These are phyloP conservation scores for Neoascia interrupta DNA, from an alignment of 2,888 invertebrate species.

Conservation along the genomic window DNA sequence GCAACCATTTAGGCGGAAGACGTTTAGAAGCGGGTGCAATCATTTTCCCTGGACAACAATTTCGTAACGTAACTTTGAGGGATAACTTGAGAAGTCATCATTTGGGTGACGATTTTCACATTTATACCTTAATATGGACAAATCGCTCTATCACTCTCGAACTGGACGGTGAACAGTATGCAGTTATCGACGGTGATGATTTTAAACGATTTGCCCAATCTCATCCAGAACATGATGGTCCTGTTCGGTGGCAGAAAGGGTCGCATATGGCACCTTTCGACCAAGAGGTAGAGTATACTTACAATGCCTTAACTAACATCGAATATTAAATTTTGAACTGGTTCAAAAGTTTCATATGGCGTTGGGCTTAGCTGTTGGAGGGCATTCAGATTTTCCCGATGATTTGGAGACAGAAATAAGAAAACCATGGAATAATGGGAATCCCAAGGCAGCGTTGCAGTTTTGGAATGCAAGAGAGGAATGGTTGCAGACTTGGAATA, in stretches of 20 bases:
- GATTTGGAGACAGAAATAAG: conserved; percentile 4
- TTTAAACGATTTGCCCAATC: conserved; percentile 69
- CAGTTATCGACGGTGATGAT: conserved; percentile 76
- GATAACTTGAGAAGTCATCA: conserved; percentile 79
- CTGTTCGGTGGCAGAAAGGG: conserved; percentile 82
- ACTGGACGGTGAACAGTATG: conserved; percentile 83
- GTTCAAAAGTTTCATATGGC: conserved; percentile 86
- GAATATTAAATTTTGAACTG: not conserved
- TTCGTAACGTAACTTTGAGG: conserved; percentile 66
- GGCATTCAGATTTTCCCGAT: conserved; percentile 86
- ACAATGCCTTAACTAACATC: not conserved
- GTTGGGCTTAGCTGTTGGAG: conserved; percentile 89
- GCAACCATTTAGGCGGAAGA: conserved; percentile 73
- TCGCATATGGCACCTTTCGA: conserved; percentile 86
- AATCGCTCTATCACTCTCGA: conserved; percentile 72
- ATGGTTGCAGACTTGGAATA: not conserved
- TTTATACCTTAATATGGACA: conserved; percentile 85
- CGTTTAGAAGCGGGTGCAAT: conserved; percentile 75
- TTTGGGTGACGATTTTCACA: conserved; percentile 83
- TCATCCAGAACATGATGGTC: conserved; percentile 73
- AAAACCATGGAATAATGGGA: not conserved
- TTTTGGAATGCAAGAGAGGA: not conserved
- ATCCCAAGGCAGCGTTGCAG: not conserved
- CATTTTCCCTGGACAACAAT: conserved; percentile 76
- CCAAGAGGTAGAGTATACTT: conserved; percentile 82